Percentiles rank a stretch among this genome's conserved stretches.
Conservation (phyloP, 2,113 vertebrate species). For the Microcebus griseorufus region DNA sequence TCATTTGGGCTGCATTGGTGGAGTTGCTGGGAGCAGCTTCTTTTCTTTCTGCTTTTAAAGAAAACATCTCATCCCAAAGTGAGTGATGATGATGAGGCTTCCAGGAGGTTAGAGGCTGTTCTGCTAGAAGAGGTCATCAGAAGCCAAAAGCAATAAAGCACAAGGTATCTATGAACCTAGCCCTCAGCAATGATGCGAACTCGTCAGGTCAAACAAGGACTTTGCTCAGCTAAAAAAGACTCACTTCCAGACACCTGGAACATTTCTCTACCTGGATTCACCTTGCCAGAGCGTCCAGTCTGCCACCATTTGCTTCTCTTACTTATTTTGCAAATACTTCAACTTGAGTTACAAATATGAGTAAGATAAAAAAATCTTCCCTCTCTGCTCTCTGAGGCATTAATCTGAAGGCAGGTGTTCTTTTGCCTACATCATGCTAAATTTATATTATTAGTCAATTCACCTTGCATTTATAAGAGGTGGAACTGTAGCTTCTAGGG, state of each 20-base stretch:
- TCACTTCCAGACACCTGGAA: slow-evolving; percentile 78
- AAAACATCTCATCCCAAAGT: slow-evolving; percentile 79
- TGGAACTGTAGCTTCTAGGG: not conserved
- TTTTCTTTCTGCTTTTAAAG: slow-evolving; percentile 70
- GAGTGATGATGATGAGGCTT: slow-evolving; percentile 80
- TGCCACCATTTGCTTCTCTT: slow-evolving; percentile 45
- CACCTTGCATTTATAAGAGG: not conserved
- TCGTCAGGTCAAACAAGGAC: slow-evolving; percentile 76
- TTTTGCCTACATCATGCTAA: not conserved
- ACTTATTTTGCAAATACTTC: slow-evolving; percentile 70
- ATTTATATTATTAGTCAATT: slow-evolving; percentile 36
- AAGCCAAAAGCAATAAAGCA: slow-evolving; percentile 85
- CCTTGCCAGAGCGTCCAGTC: slow-evolving; percentile 32
- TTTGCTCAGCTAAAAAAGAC: slow-evolving; percentile 76
- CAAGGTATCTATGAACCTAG: slow-evolving; percentile 73
- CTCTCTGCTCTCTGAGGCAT: not conserved
- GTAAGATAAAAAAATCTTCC: not conserved
- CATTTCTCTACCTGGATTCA: slow-evolving; percentile 74
- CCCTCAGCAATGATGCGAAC: slow-evolving; percentile 82
- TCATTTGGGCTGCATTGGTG: slow-evolving; percentile 53
- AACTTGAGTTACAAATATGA: not conserved
- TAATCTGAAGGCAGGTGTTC: not conserved
- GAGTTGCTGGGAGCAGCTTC: slow-evolving; percentile 53
- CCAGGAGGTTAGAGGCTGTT: slow-evolving; percentile 80
- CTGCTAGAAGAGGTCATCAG: slow-evolving; percentile 82